Percentiles rank a stretch among this genome's conserved stretches.
These are phyloP conservation scores for Speoplatyrhinus poulsoni DNA, from an alignment of 2,113 vertebrate species.

Conservation along the genomic window DNA sequence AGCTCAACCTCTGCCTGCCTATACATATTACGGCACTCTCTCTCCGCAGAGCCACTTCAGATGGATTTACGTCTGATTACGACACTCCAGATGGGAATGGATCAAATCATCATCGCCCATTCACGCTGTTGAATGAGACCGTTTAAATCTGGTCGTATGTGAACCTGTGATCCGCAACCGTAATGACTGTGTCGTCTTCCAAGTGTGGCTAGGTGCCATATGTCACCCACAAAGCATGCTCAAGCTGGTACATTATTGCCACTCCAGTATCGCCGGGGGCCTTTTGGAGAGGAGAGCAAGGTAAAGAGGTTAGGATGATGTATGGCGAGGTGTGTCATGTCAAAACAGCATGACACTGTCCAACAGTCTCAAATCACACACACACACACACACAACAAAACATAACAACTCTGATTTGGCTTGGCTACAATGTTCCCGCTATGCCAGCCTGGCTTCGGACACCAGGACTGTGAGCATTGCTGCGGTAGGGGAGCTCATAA, in stretches of 20 bases:
- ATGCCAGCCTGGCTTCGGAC: constrained; percentile 33
- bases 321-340: background rate
- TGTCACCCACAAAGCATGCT: background rate
- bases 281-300: constrained; percentile 6
- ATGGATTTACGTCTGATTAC: constrained; percentile 61
- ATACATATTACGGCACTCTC: constrained; percentile 50
- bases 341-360: background rate
- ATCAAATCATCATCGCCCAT: constrained; percentile 48
- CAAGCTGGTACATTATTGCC: background rate
- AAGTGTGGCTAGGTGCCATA: constrained; percentile 16
- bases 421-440: constrained; percentile 29
- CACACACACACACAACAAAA: constrained; percentile 7
- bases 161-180: constrained; percentile 24
- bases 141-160: constrained; percentile 32
- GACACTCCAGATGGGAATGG: constrained; percentile 46
- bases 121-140: constrained; percentile 41
- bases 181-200: constrained; percentile 31
- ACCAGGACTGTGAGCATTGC: constrained; percentile 40
- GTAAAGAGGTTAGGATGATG: constrained; percentile 25
- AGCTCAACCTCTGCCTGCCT: constrained; percentile 53
- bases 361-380: constrained; percentile 13
- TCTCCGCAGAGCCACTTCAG: constrained; percentile 51
- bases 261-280: background rate
- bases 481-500: constrained; percentile 56
- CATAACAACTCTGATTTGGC: background rate